Conservation (phyloP, 2,113 vertebrate species). For the Lota lota region DNA sequence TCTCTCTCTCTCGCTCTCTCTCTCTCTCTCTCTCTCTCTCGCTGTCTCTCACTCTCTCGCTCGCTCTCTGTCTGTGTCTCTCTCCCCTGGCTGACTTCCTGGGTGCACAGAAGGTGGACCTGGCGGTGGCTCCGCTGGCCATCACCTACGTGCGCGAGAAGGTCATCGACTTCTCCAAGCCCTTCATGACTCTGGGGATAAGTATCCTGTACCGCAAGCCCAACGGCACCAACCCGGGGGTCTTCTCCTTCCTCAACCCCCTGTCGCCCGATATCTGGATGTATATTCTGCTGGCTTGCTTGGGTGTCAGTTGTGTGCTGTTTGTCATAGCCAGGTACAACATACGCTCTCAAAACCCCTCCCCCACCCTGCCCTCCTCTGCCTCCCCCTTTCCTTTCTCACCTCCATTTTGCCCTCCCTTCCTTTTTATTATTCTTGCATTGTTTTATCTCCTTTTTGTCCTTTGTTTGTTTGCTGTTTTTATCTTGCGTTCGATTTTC, state of each 20-base stretch:
- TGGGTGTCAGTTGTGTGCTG: constrained; percentile 99
- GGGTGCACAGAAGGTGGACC: constrained; percentile 89
- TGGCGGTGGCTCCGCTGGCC: constrained; percentile 94
- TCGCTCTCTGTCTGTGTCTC: constrained; percentile 20
- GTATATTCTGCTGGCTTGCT: constrained; percentile 99
- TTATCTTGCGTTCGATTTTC: too few relatives aligned
- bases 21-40: not conserved
- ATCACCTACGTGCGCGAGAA: constrained; percentile 97
- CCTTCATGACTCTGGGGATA: constrained; percentile 93
- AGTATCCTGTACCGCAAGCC: constrained; percentile 98
- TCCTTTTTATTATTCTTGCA: constrained; percentile 34
- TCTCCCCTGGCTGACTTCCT: constrained; percentile 42
- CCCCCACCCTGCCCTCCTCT: constrained; percentile 61
- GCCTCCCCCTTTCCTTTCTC: constrained; percentile 72
- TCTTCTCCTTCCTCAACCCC: constrained; percentile 99
- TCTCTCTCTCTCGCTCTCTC: too few relatives aligned
- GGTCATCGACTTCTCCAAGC: constrained; percentile 99
- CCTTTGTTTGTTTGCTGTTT: too few relatives aligned
- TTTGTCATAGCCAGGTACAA: constrained; percentile 99
- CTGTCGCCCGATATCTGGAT: constrained; percentile 99
- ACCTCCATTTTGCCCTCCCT: constrained; percentile 75
- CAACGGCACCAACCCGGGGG: constrained; percentile 91
- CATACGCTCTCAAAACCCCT: constrained; percentile 60
- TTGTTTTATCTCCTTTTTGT: too few relatives aligned
- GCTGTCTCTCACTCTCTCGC: not conserved